Base-by-base conservation (phyloP, 2,888 invertebrate species). In the Willowsia nigromaculata region DNA sequence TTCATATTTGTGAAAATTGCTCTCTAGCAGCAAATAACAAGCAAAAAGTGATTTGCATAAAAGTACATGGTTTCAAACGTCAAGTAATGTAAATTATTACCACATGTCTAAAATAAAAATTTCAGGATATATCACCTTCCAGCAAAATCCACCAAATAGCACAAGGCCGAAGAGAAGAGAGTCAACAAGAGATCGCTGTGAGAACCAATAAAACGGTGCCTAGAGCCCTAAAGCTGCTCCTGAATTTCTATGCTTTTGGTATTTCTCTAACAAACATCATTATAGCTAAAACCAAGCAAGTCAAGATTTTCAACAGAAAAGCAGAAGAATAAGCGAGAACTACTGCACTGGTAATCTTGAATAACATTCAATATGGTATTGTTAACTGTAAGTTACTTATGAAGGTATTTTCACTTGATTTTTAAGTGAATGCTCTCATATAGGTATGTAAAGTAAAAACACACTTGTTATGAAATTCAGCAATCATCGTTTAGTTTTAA, bases 51-150 rank as follows among this genome's bases (percentile, higher is more conserved):
- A 78, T 78, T 78, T 78, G 76, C 76, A 78, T 78, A 78, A 78
- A 78, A 78, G 76, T 78, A 78, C 76, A 78, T n/a, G 76, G 27
- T 78, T 50, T 78, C 76, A 53, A 30, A 78, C 53, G 76, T 78
- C 76, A 78, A 27, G 18, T 40, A 80, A 37, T 37, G 80, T 56
- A 80, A 80, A 80, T 80, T 80, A 80, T 80, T 56, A 22, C 80
- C 40, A 68, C 68, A 40, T 40, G 68, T 68, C 40, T 18, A 40
- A 37, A 68, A 37, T 68, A 68, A 68, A 68, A 40, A 68, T 40
- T 78, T 53, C 76, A 33, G 56, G 80, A 80, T 80, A 80, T 56
- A 80, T 80, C 80, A 80, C 80, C 80, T 80, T 80, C 80, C 80
- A 80, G 80, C 80, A 22, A 68, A 37, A 68, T 68, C 68, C 40